Conservation (phyloP, 2,888 invertebrate species). For the Brassicogethes aeneus region DNA sequence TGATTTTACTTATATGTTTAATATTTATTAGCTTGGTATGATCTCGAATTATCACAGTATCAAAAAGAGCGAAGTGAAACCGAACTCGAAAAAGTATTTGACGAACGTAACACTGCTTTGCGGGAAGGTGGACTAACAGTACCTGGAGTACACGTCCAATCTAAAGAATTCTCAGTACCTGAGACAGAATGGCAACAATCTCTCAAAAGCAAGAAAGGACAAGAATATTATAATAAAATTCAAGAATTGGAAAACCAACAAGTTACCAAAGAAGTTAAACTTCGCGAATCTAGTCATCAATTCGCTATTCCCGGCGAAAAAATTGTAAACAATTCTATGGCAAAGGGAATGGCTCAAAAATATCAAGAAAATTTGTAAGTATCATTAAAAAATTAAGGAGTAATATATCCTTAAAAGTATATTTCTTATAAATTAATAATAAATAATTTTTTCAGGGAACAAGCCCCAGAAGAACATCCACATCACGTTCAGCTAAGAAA, state of each 20-base stretch:
- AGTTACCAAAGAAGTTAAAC: constrained; percentile 68
- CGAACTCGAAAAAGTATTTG: constrained; percentile 81
- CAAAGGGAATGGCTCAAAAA: constrained; percentile 81
- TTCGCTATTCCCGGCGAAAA: constrained; percentile 80
- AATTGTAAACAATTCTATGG: constrained; percentile 62
- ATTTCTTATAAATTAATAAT: constrained; percentile 5
- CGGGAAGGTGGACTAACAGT: constrained; percentile 47
- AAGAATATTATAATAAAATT: constrained; percentile 75
- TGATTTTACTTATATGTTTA: constrained; percentile 4
- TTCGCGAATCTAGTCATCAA: constrained; percentile 71
- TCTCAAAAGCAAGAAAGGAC: constrained; percentile 69
- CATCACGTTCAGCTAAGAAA: constrained; percentile 40
- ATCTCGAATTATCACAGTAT: constrained; percentile 75
- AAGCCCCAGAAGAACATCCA: constrained; percentile 48
- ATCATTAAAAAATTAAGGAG: constrained; percentile 2
- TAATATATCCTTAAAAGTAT: not conserved
- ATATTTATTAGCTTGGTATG: constrained; percentile 75
- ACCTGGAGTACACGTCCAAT: constrained; percentile 47
- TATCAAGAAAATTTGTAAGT: constrained; percentile 79
- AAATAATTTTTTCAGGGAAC: constrained; percentile 45
- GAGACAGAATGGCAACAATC: constrained; percentile 81
- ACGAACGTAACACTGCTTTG: constrained; percentile 66
- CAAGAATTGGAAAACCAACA: constrained; percentile 80
- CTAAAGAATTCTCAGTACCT: constrained; percentile 59
- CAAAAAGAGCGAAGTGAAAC: constrained; percentile 74